phyloP scores from a whole-genome alignment of 2,888 invertebrate genomes.

The Limnephilus rhombicus region DNA sequence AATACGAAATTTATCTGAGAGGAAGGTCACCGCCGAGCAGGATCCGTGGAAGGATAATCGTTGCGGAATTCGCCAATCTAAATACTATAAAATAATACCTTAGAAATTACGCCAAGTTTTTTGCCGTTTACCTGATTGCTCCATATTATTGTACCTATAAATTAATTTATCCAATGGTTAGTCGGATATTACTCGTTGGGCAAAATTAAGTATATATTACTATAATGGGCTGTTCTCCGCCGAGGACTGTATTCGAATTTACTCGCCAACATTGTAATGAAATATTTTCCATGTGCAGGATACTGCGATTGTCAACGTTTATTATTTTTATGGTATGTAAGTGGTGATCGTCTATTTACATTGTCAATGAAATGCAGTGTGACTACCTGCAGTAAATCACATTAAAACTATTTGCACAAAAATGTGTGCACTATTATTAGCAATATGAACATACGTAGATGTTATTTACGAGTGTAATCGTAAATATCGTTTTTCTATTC shows the following conservation, averaged over 20 bases:
- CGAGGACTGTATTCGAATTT: not conserved
- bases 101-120: not conserved
- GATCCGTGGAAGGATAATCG: not conserved
- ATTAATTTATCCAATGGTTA: not conserved
- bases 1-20: not conserved
- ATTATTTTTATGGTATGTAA: not conserved
- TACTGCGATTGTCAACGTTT: not conserved
- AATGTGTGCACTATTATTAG: not conserved
- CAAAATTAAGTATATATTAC: not conserved
- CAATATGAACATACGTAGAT: not conserved
- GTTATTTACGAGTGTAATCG: not conserved
- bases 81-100: not conserved
- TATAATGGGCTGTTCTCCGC: not conserved
- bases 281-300: not conserved
- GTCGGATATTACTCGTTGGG: not conserved
- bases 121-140: not conserved
- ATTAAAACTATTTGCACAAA: not conserved
- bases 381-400: not conserved
- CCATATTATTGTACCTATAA: not conserved
- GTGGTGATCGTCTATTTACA: not conserved
- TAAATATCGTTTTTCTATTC: not conserved
- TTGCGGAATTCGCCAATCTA: conserved; percentile 14
- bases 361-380: not conserved
- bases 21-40: conserved; percentile 12
- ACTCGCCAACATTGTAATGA: not conserved